Base-by-base conservation (phyloP, 2,797 vertebrate genomes). In the Valencia hispanica region DNA sequence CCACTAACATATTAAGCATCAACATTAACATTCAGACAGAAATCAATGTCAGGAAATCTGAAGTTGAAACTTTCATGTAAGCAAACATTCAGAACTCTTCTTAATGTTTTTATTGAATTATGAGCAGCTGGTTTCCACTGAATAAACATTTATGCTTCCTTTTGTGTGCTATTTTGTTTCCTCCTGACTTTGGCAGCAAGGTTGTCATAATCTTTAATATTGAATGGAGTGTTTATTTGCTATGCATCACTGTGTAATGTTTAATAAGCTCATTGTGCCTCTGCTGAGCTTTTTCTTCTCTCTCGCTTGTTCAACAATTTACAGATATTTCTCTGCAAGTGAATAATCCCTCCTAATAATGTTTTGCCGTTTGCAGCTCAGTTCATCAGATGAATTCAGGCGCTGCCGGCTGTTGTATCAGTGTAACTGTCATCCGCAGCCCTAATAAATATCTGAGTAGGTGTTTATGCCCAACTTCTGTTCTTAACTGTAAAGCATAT, bases 171-270 rank as follows among this genome's bases (percentile, higher is more conserved):
- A 3, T 47, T 36, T 55, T 39, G n/a, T 27, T 45, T 75, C 53
- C 32, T 79, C 30, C 43, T 36, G 34, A 25, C 73, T 25, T 50
- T 27, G 25, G 22, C 53, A 77, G 57, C 53, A 43, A 34, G 43
- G n/a, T 71, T 65, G 72, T 63, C 70, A 71, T 27, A 78, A 77
- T 77, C 78, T 50, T 81, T 47, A 68, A 68, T 68, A 74, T 25
- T 36, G 57, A 48, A 61, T 74, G 63, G 75, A 79, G 61, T 69
- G n/a, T 84, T 81, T 81, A 59, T 79, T 81, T 81, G 43, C 48
- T 68, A 51, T 20, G 61, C 72, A 53, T 74, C 25, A 12, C 11
- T 45, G 65, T 68, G 39, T 68, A 17, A 66, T 69, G 69, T 81
- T 78, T 73, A 65, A 75, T 74, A 68, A 48, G 53, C 55, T 82